Percentiles rank a stretch among this genome's conserved stretches.
phyloP scores from a whole-genome alignment of 2,113 vertebrate genomes.

The Neopipo cinnamomea region DNA sequence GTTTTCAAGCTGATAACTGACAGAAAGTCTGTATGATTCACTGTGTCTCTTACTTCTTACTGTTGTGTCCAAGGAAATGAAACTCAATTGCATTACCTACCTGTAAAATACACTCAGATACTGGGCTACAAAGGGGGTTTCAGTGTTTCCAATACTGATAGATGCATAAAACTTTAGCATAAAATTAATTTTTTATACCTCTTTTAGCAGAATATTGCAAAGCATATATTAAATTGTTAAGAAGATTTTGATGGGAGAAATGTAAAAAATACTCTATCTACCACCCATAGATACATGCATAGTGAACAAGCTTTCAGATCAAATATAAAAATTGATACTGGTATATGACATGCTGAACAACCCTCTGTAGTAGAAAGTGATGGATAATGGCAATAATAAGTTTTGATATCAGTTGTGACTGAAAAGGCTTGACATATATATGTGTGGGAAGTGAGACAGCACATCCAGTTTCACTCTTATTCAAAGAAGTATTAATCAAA shows the following conservation, averaged over 20 bases:
- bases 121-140: fast-evolving
- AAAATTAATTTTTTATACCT: background rate
- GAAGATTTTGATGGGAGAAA: background rate
- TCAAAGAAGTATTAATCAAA: background rate
- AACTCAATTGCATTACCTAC: background rate
- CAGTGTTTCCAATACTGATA: background rate
- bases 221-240: fast-evolving
- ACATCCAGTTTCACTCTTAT: background rate
- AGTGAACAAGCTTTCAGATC: background rate
- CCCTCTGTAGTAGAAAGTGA: background rate
- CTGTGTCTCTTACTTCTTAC: background rate
- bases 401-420: background rate
- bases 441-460: background rate
- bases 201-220: background rate
- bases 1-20: background rate
- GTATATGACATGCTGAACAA: background rate
- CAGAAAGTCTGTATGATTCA: background rate
- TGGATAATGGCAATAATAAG: background rate
- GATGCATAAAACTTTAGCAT: background rate
- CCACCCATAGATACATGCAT: background rate
- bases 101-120: background rate
- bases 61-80: background rate
- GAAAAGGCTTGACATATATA: background rate
- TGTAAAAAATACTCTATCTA: background rate
- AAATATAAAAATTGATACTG: background rate